Percentiles rank a stretch among this genome's conserved stretches.
phyloP scores from a whole-genome alignment of 2,113 vertebrate species.

The Cyprinodon variegatus region DNA sequence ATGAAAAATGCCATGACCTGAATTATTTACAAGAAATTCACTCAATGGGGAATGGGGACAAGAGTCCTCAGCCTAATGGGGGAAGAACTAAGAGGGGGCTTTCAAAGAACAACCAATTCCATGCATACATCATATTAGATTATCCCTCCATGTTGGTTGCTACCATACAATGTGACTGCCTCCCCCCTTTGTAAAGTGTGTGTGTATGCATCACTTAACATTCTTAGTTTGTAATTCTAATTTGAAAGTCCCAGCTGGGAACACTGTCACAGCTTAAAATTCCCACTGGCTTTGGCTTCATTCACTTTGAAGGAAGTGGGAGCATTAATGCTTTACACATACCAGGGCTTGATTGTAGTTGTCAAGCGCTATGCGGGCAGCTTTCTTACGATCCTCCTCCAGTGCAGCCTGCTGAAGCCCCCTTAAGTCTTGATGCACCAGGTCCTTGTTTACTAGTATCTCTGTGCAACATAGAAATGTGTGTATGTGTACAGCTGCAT shows the following conservation, averaged over 20 bases:
- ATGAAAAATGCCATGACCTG: constrained; percentile 45
- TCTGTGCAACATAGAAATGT: constrained; percentile 60
- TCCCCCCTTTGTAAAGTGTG: constrained; percentile 40
- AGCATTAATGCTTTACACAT: constrained; percentile 38
- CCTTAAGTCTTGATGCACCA: constrained; percentile 66
- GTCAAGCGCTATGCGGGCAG: constrained; percentile 51
- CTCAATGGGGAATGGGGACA: constrained; percentile 46
- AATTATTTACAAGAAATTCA: constrained; percentile 60
- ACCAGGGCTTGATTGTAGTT: constrained; percentile 80
- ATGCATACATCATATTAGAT: constrained; percentile 60
- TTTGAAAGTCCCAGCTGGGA: constrained; percentile 50
- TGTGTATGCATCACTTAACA: constrained; percentile 63
- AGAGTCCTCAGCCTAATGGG: constrained; percentile 55
- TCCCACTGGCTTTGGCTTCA: constrained; percentile 36
- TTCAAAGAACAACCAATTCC: constrained; percentile 47
- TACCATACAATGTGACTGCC: constrained; percentile 23
- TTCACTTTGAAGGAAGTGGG: constrained; percentile 22
- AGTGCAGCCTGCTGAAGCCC: constrained; percentile 51
- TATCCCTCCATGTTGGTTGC: constrained; percentile 44
- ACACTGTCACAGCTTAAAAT: constrained; percentile 33
- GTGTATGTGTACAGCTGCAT: constrained; percentile 32
- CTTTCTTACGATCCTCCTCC: constrained; percentile 71
- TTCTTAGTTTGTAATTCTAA: constrained; percentile 57
- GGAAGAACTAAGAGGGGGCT: constrained; percentile 33
- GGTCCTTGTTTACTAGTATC: constrained; percentile 45